phyloP scores from a whole-genome alignment of 2,888 invertebrate genomes.

The Pyrrhia umbra region DNA sequence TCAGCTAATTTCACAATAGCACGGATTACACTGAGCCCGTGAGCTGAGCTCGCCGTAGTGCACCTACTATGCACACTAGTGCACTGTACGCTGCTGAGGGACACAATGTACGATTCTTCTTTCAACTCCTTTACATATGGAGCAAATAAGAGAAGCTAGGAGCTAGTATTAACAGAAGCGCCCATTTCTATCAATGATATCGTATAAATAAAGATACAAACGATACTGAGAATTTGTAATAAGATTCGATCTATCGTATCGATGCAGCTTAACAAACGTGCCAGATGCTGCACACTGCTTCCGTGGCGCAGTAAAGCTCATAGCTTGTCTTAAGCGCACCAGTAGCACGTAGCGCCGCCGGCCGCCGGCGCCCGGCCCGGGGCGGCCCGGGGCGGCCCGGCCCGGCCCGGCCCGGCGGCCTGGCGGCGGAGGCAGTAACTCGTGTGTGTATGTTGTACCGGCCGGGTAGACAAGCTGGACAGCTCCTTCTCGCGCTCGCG shows the following conservation, averaged over 20 bases:
- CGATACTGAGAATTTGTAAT: background rate
- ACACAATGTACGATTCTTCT: constrained; percentile 21
- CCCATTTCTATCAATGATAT: background rate
- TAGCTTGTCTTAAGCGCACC: constrained; percentile 10
- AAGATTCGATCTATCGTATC: background rate
- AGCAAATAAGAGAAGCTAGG: constrained; percentile 3
- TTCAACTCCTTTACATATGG: constrained; percentile 7
- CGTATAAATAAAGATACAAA: background rate
- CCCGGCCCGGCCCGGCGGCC: constrained; percentile 37
- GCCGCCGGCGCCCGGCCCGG: constrained; percentile 16
- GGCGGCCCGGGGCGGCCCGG: constrained; percentile 27
- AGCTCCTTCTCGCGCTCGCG: constrained; percentile 98
- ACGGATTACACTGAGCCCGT: constrained; percentile 70
- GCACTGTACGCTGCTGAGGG: constrained; percentile 43
- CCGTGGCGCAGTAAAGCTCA: background rate
- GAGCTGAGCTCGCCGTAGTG: constrained; percentile 78
- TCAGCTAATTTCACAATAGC: constrained; percentile 88
- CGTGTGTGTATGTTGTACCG: constrained; percentile 83
- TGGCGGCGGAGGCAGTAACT: constrained; percentile 76
- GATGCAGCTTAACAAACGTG: background rate
- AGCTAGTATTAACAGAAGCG: background rate
- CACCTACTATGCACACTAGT: constrained; percentile 77
- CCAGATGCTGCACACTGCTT: no score
- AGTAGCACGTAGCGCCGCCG: background rate
- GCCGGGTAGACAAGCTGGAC: constrained; percentile 98